Base-by-base conservation (phyloP, 2,113 vertebrate genomes). In the Cinclus mexicanus region DNA sequence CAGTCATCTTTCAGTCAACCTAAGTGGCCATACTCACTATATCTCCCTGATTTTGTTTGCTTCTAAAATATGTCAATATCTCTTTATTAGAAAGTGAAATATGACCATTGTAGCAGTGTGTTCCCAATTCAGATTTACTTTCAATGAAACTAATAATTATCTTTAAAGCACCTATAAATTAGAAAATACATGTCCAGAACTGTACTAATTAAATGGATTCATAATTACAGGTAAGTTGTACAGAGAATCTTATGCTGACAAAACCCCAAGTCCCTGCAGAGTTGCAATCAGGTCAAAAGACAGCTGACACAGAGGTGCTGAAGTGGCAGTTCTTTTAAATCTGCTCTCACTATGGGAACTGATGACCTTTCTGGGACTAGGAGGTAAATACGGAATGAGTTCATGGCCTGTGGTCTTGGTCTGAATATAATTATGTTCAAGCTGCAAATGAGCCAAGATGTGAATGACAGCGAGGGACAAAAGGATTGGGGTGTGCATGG, bases 1-100 rank as follows among this genome's bases (percentile, higher is more conserved):
- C 3, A 90, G 87, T 90, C 50, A 87, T 90, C 94, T 94, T 95
- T 94, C 92, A 96, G 93, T 90, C 93, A 94, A 56, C 82, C 42
- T 92, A 90, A 96, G 94, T 95, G 92, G 64, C 64, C 76, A 14
- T 78, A 63, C 20, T 94, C 76, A 90, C 94, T 94, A 81, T 77
- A 93, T 64, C 47, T 92, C 79, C 37, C 42, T 86, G 64, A 75
- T 89, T 89, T 92, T 94, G 71, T 93, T 93, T 92, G 37, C 25
- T 20, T 93, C 71, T 93, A 86, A 93, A 93, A 28, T 15, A 72
- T 14, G 26, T 41, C 22, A 3, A 1, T 80, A 86, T 74, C 52
- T 77, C 55, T 70, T 83, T 94, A 79, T 75, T 86, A 94, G 83
- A 50, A 74, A 77, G 11, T 80, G 75, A 93, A 91, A 71, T 77